Percentiles rank a stretch among this genome's conserved stretches.
phyloP scores from a whole-genome alignment of 2,113 vertebrate species.

The Limanda limanda region DNA sequence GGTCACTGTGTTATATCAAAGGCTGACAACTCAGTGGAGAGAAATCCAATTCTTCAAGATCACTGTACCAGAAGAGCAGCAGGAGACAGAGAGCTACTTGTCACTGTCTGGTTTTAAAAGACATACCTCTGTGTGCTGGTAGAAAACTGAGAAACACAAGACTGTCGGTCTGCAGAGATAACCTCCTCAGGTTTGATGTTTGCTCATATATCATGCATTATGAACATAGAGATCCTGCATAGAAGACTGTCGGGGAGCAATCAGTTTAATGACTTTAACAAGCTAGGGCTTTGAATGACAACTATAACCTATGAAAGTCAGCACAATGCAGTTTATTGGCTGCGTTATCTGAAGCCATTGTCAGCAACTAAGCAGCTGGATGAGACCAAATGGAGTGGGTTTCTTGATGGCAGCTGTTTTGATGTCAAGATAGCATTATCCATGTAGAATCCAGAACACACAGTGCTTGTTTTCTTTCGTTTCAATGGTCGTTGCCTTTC shows the following conservation, averaged over 20 bases:
- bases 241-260: constrained; percentile 32
- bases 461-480: constrained; percentile 42
- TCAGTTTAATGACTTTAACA: constrained; percentile 28
- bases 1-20: constrained; percentile 67
- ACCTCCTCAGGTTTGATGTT: constrained; percentile 44
- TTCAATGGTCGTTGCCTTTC: constrained; percentile 46
- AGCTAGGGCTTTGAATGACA: constrained; percentile 40
- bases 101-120: constrained; percentile 42
- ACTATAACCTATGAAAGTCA: constrained; percentile 9
- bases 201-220: constrained; percentile 13
- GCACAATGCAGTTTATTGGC: constrained; percentile 7
- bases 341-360: constrained; percentile 40
- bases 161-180: neutral
- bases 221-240: constrained; percentile 33
- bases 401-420: constrained; percentile 36
- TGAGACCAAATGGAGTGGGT: constrained; percentile 35
- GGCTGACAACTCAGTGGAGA: constrained; percentile 47
- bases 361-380: constrained; percentile 38
- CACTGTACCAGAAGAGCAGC: constrained; percentile 41
- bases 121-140: constrained; percentile 10
- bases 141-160: constrained; percentile 10
- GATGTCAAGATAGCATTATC: constrained; percentile 46
- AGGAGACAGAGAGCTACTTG: constrained; percentile 25
- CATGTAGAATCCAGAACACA: constrained; percentile 34
- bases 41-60: constrained; percentile 58